Evolutionary conservation across 2,888 invertebrate genomes (phyloP).

Genomic region (Agrilus cyanescens): DNA sequence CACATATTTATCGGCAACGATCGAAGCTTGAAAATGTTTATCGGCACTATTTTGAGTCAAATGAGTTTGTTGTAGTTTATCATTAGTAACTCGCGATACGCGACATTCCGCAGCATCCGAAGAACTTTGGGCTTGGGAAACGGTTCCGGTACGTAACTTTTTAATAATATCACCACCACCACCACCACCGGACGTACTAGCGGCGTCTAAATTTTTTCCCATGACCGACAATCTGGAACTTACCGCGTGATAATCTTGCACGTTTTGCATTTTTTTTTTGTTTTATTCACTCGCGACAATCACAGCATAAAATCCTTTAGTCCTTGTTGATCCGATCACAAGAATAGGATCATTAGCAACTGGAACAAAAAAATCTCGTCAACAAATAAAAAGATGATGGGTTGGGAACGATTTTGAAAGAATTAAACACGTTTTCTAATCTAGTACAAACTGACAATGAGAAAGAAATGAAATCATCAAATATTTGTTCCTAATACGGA

Average conservation of each 20-base stretch:
- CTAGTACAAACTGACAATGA: too few species aligned
- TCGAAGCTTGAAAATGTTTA: slow-evolving; percentile 43
- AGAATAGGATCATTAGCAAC: too few species aligned
- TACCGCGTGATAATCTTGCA: slow-evolving; percentile 23
- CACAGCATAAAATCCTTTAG: slow-evolving; percentile 1
- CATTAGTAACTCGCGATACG: slow-evolving; percentile 23
- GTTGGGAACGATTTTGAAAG: too few species aligned
- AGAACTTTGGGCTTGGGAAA: slow-evolving; percentile 22
- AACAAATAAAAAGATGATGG: too few species aligned
- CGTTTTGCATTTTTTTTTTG: slow-evolving; percentile 25
- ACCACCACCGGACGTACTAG: slow-evolving; percentile 11
- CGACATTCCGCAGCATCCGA: slow-evolving; percentile 18
- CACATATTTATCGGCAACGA: slow-evolving; percentile 75
- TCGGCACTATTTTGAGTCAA: slow-evolving; percentile 19
- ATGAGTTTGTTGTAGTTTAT: slow-evolving; percentile 18
- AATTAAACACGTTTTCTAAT: too few species aligned
- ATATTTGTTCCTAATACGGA: too few species aligned
- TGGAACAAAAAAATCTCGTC: too few species aligned
- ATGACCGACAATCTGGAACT: slow-evolving; percentile 19
- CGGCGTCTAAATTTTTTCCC: slow-evolving; percentile 23
- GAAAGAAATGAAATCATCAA: too few species aligned
- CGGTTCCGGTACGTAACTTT: slow-evolving; percentile 22
- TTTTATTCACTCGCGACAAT: slow-evolving; percentile 3
- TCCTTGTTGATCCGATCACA: too few species aligned
- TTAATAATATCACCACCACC: slow-evolving; percentile 25